Evolutionary conservation across 2,113 vertebrate genomes (phyloP), one percentile per base, ranked within the genome.

Genomic region (Antigone vipio): DNA sequence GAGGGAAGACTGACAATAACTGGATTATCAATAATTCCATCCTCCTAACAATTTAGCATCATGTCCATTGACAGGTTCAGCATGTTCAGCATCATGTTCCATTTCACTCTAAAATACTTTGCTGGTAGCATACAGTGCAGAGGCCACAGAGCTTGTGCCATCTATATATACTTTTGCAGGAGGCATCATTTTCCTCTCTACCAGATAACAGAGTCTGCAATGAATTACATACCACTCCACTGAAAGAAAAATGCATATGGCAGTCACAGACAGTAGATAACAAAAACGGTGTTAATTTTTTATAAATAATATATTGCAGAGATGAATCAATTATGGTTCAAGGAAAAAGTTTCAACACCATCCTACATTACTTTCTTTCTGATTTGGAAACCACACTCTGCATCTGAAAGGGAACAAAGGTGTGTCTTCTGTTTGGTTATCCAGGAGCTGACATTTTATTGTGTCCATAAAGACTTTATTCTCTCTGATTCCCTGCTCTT

Each of bases 281-380:
- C 62, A 90, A 94, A 91, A 95, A 23, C 0, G 0, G 5, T 74
- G 59, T 47, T 64, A 0, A 0, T 4, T 45, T 87, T 82, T 80
- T 72, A 47, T 79, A 91, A 96, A 92, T 82, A 94, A 93, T 85
- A 34, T 11, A 73, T 89, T 78, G 14, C 60, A 91, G 49, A 82
- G 40, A 82, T 53, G 0, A 89, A 92, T 85, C 82, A 92, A 18
- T 73, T 81, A 53, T 18, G 14, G 50, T 87, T 87, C 56, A 79
- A 73, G 45, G 42, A 58, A 67, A 92, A 91, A 55, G 26, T 30
- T 87, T 91, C 62, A 87, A 66, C 23, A 76, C 16, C 15, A 27
- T 66, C n/a, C 35, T 50, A 35, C 20, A n/a, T 85, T 73, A 83
- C 52, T 92, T 91, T 32, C n/a, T 73, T 26, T 88, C 58, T 92